Evolutionary conservation across 2,113 vertebrate genomes (phyloP), one percentile per base, ranked within the genome.

Genomic region (Garra rufa): DNA sequence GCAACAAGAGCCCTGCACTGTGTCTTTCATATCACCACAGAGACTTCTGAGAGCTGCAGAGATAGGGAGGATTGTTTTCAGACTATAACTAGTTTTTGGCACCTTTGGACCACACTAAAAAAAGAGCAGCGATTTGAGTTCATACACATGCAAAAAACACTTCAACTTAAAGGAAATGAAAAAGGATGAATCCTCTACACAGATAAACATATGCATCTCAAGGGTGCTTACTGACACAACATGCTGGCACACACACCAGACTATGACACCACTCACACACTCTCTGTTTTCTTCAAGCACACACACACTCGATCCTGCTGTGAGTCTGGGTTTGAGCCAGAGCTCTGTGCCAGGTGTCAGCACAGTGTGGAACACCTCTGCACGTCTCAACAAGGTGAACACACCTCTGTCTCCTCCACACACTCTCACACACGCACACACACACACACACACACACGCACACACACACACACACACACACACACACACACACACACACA

Each of bases 1-100:
- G 81, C 88, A 92, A 92, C 88, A 67, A n/a, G 41, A 43, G 41
- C 57, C 55, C 76, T 63, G 41, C 57, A 59, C 24, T 63, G 76
- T 13, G 11, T 17, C 24, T 48, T 74, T 21, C 24, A 52, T 52
- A 76, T 52, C 43, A 67, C 59, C 59, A 43, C 78, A 67, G 24
- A 81, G 61, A 80, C 59, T 24, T 46, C 77, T 30, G 24, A 81
- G 61, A 67, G 24, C 26, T 48, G 24, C 1, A 30, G 14, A 28
- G 38, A 61, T 19, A 43, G 21, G 26, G 48, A 19, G 30, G 21
- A 80, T 65, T 63, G 41, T 80, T 63, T 78, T 78, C 30, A 44
- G 76, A 59, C 6, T 50, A 26, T 26, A 78, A 65, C 57, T 63
- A 43, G 24, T 48, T 80, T 78, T 38, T 65, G 59, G 41, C 77